phyloP scores from a whole-genome alignment of 2,888 invertebrate genomes.

The Pseudococcus jackbeardsleyi region DNA sequence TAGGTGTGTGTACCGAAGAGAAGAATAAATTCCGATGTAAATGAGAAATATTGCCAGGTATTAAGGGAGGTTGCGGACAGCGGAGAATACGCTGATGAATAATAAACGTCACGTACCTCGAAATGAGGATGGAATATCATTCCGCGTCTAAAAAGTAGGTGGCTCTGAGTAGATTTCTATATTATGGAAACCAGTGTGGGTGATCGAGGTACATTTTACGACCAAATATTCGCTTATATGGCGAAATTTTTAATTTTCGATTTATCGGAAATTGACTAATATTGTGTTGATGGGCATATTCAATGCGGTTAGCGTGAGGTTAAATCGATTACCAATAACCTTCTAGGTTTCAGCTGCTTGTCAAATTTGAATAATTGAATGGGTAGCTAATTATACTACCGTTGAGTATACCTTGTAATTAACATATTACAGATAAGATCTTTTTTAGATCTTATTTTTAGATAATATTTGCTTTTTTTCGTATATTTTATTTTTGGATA shows the following conservation, averaged over 20 bases:
- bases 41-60: background rate
- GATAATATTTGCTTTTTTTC: background rate
- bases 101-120: conserved; percentile 21
- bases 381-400: background rate
- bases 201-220: background rate
- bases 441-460: background rate
- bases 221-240: background rate
- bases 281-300: background rate
- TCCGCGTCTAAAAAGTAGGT: background rate
- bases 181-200: background rate
- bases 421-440: background rate
- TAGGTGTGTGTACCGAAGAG: background rate
- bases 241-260: background rate
- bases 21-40: conserved; percentile 38
- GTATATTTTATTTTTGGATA: too few species aligned
- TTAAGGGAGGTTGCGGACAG: background rate
- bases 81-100: background rate
- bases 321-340: background rate
- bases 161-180: background rate
- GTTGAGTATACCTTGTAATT: background rate
- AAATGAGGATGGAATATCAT: background rate
- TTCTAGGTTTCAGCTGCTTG: conserved; percentile 1
- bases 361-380: conserved; percentile 2
- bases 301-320: background rate
- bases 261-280: background rate